These are phyloP conservation scores for Premnoplex brunnescens DNA, from an alignment of 2,797 vertebrate species.

Conservation along the genomic window DNA sequence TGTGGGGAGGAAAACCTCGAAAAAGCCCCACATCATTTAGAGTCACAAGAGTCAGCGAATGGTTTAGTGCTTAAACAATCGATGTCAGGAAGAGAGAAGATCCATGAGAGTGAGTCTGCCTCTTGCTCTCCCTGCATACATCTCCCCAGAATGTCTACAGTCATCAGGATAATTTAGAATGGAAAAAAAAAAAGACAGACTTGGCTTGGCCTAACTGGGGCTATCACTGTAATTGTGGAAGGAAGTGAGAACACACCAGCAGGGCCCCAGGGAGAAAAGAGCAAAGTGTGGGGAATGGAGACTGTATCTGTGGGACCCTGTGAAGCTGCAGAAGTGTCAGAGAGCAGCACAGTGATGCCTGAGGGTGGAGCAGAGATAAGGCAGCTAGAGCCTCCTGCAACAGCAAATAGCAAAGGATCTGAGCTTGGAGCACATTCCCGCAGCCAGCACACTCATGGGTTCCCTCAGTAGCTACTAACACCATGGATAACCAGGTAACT, in stretches of 20 bases:
- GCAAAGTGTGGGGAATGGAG: conserved; percentile 19
- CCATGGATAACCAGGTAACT: neutral
- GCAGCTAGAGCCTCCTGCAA: neutral
- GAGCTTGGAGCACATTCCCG: neutral
- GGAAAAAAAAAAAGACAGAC: neutral
- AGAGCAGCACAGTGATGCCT: neutral
- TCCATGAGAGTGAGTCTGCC: conserved; percentile 14
- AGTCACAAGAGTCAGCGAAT: conserved; percentile 59
- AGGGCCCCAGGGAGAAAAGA: conserved; percentile 19
- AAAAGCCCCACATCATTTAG: conserved; percentile 63
- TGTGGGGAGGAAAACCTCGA: conserved; percentile 72
- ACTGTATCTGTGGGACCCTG: conserved; percentile 19
- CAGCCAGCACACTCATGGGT: neutral
- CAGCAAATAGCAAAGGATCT: neutral
- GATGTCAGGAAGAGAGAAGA: conserved; percentile 66
- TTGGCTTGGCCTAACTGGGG: conserved; percentile 40
- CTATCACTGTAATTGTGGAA: conserved; percentile 61
- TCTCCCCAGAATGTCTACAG: conserved; percentile 45
- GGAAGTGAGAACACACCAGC: conserved; percentile 51
- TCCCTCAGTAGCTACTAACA: neutral
- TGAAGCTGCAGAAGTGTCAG: conserved; percentile 20
- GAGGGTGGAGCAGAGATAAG: conserved; percentile 28
- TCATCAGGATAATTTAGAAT: conserved; percentile 53
- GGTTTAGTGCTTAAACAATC: conserved; percentile 72
- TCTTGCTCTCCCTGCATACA: conserved; percentile 25